Evolutionary conservation across 2,888 invertebrate genomes (phyloP).

Genomic region (Prosapia bicincta): DNA sequence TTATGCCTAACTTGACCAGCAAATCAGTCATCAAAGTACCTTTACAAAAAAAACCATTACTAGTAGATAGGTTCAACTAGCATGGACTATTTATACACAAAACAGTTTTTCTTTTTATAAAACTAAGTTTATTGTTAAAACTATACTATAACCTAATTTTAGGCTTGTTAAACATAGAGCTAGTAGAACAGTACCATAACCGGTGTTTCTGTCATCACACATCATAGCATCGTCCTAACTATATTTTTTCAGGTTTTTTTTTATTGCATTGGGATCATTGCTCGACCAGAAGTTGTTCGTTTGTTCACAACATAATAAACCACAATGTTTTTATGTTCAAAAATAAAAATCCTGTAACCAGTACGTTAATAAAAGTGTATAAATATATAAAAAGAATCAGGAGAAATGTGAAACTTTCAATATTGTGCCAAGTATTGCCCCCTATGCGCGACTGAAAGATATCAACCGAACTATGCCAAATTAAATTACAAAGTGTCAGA

Average conservation of each 20-base stretch:
- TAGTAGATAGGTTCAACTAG: no score
- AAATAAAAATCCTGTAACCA: no score
- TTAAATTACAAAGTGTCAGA: no score
- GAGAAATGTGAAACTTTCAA: background rate
- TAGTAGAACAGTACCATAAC: background rate
- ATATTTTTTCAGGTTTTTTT: background rate
- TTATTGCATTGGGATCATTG: background rate
- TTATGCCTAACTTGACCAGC: conserved; percentile 27
- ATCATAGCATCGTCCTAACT: background rate
- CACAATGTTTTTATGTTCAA: background rate
- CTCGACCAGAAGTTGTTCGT: background rate
- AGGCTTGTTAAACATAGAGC: conserved; percentile 1
- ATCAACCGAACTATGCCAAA: no score
- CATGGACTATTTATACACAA: no score
- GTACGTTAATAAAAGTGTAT: background rate
- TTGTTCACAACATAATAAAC: no score
- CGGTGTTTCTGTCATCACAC: background rate
- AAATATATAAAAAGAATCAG: background rate
- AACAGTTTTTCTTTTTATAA: no score
- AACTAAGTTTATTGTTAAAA: no score
- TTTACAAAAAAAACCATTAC: background rate
- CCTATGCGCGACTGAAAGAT: no score
- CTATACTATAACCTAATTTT: no score
- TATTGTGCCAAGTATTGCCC: no score
- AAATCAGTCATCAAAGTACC: conserved; percentile 13